A percentile compares a stretch with the other conserved stretches of the same genome.
Evolutionary conservation across 2,888 invertebrate species (phyloP).

Genomic region (Monopis laevigella): DNA sequence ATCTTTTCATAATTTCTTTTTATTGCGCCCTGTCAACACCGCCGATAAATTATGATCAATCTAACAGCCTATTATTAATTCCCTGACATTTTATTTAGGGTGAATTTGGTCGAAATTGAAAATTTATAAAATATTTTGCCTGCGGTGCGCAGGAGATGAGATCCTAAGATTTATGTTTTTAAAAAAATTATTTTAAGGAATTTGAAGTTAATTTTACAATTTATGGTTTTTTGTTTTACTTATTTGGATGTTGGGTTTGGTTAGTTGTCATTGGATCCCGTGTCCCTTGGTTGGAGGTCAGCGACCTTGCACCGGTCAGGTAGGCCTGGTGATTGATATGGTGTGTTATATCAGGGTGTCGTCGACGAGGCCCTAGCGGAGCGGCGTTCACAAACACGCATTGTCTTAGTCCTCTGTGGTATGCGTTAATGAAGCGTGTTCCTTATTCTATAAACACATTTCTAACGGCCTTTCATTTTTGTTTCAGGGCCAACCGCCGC

Average conservation of each 20-base stretch:
- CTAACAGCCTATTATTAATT: slow-evolving; percentile 59
- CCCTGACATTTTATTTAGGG: slow-evolving; percentile 57
- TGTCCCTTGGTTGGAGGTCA: slow-evolving; percentile 32
- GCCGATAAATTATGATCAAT: slow-evolving; percentile 53
- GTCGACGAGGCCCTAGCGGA: slow-evolving; percentile 62
- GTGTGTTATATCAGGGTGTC: slow-evolving; percentile 47
- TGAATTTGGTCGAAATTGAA: slow-evolving; percentile 53
- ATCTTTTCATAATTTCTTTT: slow-evolving; percentile 36
- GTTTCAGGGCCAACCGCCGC: slow-evolving; percentile 53
- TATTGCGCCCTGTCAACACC: slow-evolving; percentile 53
- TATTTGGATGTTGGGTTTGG: no score
- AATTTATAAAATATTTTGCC: slow-evolving; percentile 46
- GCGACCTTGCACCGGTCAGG: slow-evolving; percentile 49
- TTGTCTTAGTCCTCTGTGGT: slow-evolving; percentile 45
- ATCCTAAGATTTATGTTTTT: slow-evolving; percentile 58
- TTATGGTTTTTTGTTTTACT: no score
- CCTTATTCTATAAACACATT: slow-evolving; percentile 15
- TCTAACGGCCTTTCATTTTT: slow-evolving; percentile 34
- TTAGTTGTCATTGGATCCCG: no score
- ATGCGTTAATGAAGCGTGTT: slow-evolving; percentile 35
- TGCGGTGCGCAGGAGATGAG: slow-evolving; percentile 46
- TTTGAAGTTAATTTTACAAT: no score
- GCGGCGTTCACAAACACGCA: slow-evolving; percentile 60
- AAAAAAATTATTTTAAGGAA: no score
- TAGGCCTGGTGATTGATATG: slow-evolving; percentile 60